These are phyloP conservation scores for Diarsia dahlii DNA, from an alignment of 2,888 invertebrate genomes.

Conservation along the genomic window DNA sequence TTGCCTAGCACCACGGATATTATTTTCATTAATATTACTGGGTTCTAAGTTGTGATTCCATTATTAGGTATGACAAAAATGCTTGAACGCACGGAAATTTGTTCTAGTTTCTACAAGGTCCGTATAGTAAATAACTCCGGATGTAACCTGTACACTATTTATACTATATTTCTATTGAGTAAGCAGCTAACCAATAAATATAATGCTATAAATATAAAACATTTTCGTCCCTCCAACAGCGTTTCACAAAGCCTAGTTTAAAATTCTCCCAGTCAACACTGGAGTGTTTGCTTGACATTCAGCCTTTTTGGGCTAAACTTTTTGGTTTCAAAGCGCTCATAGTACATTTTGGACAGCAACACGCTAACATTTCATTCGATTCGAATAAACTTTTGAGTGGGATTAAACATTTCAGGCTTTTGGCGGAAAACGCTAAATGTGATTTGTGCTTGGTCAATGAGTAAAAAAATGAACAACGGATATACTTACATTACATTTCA, in stretches of 20 bases:
- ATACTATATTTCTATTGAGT: too few species aligned
- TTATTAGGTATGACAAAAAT: too few species aligned
- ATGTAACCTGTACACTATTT: too few species aligned
- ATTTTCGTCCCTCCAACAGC: conserved; percentile 6
- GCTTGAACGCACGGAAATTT: too few species aligned
- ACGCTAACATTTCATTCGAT: conserved; percentile 38
- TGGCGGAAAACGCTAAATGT: neutral
- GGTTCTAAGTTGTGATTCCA: too few species aligned
- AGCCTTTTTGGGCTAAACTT: conserved; percentile 45
- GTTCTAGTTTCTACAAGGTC: too few species aligned
- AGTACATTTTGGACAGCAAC: conserved; percentile 28
- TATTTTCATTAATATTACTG: too few species aligned
- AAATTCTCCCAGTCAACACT: conserved; percentile 40
- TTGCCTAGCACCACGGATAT: too few species aligned
- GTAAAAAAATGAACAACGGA: neutral
- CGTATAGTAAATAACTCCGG: too few species aligned
- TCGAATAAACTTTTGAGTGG: conserved; percentile 28
- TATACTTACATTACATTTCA: neutral
- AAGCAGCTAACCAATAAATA: neutral
- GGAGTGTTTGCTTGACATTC: conserved; percentile 40
- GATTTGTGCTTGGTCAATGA: neutral
- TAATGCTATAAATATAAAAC: conserved; percentile 9
- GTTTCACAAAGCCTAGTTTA: conserved; percentile 38
- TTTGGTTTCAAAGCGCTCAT: conserved; percentile 32
- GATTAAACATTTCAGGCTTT: conserved; percentile 20